phyloP scores from a whole-genome alignment of 2,113 vertebrate species.

The Procavia capensis region DNA sequence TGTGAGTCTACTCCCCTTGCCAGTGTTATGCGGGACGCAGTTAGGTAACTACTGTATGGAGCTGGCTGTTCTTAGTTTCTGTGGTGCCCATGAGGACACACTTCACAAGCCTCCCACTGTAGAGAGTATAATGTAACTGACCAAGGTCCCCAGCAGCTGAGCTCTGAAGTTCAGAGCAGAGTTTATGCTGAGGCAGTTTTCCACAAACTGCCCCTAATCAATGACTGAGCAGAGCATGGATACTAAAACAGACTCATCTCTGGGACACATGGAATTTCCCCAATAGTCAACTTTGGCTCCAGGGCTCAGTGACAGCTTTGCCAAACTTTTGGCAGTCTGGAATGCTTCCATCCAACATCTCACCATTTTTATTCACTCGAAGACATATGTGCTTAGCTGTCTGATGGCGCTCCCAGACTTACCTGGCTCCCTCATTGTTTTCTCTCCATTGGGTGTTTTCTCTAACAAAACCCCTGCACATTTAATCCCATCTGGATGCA shows the following conservation, averaged over 20 bases:
- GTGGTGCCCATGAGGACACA: background rate
- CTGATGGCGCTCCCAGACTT: background rate
- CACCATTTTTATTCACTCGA: background rate
- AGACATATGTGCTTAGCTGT: background rate
- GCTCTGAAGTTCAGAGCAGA: background rate
- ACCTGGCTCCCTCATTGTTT: background rate
- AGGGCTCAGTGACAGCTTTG: background rate
- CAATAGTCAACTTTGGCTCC: background rate
- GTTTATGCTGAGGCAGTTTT: background rate
- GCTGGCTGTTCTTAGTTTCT: background rate
- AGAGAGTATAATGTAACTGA: background rate
- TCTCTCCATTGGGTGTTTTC: background rate
- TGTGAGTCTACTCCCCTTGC: too few relatives aligned
- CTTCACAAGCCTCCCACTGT: background rate
- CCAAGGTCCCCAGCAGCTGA: background rate
- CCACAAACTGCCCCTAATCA: background rate
- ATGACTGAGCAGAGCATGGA: too few relatives aligned
- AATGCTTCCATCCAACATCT: background rate
- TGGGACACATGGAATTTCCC: background rate
- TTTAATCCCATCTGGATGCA: background rate
- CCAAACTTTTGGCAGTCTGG: background rate
- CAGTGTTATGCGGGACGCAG: too few relatives aligned
- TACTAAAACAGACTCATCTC: background rate
- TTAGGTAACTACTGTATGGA: background rate
- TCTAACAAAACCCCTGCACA: background rate